Percentiles rank a stretch among this genome's conserved stretches.
Evolutionary conservation across 2,797 vertebrate genomes (phyloP).

Genomic region (Pipistrellus kuhlii): DNA sequence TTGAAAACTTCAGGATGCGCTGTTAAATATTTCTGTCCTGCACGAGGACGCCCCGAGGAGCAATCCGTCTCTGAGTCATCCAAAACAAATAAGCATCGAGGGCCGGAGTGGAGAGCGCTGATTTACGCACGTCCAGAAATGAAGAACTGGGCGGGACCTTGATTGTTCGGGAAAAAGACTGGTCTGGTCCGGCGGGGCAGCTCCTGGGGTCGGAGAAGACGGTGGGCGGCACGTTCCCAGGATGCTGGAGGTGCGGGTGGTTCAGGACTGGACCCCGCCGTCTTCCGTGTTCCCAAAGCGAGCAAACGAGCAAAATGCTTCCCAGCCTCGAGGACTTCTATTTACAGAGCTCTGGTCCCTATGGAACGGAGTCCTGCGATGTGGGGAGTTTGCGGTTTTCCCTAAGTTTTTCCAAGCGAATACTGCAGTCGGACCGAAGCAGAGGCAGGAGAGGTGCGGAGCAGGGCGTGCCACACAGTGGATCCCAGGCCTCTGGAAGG

Average conservation of each 20-base stretch:
- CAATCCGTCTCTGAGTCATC: slow-evolving; percentile 45
- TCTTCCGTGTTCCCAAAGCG: neutral
- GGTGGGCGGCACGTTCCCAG: accelerated
- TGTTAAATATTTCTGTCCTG: slow-evolving; percentile 22
- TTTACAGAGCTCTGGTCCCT: slow-evolving; percentile 2
- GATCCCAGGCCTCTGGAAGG: slow-evolving; percentile 71
- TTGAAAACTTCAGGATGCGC: slow-evolving; percentile 5
- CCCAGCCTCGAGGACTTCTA: slow-evolving; percentile 29
- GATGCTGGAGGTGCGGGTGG: neutral
- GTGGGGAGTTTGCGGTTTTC: slow-evolving; percentile 55
- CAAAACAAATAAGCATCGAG: slow-evolving; percentile 60
- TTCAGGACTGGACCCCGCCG: neutral
- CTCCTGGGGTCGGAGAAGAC: neutral
- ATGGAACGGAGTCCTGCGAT: slow-evolving; percentile 20
- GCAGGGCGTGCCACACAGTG: neutral
- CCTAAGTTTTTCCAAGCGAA: slow-evolving; percentile 65
- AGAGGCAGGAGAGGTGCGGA: slow-evolving; percentile 9
- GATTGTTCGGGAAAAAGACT: neutral
- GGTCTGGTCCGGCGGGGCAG: too few species aligned
- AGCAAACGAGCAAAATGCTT: slow-evolving; percentile 37
- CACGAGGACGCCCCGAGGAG: neutral
- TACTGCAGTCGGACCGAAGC: neutral
- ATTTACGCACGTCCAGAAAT: slow-evolving; percentile 13
- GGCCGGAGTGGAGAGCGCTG: neutral
- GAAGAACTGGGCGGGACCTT: neutral